These are phyloP conservation scores for Scaptodrosophila latifasciaeformis DNA, from an alignment of 2,888 invertebrate species.

Conservation along the genomic window DNA sequence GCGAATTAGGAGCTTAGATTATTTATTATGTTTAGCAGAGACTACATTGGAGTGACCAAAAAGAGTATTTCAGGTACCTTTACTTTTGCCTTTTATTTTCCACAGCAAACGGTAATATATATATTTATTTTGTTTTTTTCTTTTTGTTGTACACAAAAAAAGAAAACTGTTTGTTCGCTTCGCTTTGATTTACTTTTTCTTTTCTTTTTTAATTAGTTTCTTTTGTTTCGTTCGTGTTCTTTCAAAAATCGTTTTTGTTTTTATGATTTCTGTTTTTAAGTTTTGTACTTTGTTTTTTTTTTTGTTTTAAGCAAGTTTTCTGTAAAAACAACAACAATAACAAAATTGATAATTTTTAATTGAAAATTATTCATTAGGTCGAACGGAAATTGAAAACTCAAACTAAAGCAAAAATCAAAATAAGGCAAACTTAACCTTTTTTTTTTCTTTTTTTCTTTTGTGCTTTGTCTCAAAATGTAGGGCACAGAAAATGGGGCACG, in stretches of 20 bases:
- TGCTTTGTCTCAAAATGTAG: not conserved
- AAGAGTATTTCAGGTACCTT: constrained; percentile 23
- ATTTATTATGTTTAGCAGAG: no score
- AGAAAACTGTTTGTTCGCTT: constrained; percentile 36
- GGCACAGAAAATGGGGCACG: no score
- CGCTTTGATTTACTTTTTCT: constrained; percentile 13
- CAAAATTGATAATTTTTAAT: constrained; percentile 8
- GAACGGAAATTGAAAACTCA: constrained; percentile 3
- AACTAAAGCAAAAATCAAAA: no score
- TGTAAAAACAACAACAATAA: constrained; percentile 69
- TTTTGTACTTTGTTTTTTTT: constrained; percentile 36
- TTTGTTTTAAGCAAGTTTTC: constrained; percentile 69
- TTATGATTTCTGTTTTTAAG: constrained; percentile 26
- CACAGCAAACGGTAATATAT: constrained; percentile 17
- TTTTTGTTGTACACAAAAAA: constrained; percentile 27
- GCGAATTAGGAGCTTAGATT: not conserved
- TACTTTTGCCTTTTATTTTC: constrained; percentile 46
- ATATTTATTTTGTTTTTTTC: constrained; percentile 16
- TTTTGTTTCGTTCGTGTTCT: constrained; percentile 14
- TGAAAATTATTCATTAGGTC: constrained; percentile 3
- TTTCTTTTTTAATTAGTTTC: constrained; percentile 12
- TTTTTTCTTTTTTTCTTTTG: no score
- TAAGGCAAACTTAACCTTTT: constrained; percentile 1
- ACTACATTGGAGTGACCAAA: not conserved
- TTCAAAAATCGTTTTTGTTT: no score